These are phyloP conservation scores for Marisa cornuarietis DNA, from an alignment of 1,140 invertebrate species.

Conservation along the genomic window DNA sequence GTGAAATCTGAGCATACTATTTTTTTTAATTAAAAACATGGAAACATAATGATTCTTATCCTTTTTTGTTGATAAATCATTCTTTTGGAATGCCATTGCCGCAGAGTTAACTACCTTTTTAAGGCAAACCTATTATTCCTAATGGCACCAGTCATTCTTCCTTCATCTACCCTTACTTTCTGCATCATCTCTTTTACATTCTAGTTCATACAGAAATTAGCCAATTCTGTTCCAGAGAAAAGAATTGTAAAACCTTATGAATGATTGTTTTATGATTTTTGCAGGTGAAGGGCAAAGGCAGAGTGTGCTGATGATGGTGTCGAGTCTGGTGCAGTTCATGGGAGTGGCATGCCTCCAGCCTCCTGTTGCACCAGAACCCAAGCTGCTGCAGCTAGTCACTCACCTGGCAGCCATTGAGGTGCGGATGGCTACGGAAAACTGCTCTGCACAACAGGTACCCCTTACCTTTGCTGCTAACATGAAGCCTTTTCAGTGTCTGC, in stretches of 20 bases:
- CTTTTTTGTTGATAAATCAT: not conserved
- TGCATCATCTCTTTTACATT: no score
- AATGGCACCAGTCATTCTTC: no score
- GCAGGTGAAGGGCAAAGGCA: constrained; percentile 83
- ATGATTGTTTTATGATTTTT: not conserved
- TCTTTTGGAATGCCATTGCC: not conserved
- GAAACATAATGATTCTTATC: no score
- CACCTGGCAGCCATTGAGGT: constrained; percentile 91
- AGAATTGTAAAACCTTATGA: no score
- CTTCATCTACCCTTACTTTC: no score
- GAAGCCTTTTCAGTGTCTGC: constrained; percentile 55
- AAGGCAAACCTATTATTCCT: not conserved
- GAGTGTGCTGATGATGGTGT: constrained; percentile 83
- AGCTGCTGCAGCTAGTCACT: constrained; percentile 84
- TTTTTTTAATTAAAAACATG: not conserved
- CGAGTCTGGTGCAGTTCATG: constrained; percentile 81
- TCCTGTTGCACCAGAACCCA: constrained; percentile 54
- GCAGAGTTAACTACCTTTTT: not conserved
- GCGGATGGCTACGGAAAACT: constrained; percentile 89
- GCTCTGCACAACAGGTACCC: constrained; percentile 76
- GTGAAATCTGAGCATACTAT: not conserved
- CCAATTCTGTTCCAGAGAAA: no score
- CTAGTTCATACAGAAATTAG: no score
- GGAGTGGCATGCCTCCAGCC: constrained; percentile 68
- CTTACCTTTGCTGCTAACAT: constrained; percentile 19